phyloP scores from a whole-genome alignment of 1,140 invertebrate species.

The Aporrectodea caliginosa region DNA sequence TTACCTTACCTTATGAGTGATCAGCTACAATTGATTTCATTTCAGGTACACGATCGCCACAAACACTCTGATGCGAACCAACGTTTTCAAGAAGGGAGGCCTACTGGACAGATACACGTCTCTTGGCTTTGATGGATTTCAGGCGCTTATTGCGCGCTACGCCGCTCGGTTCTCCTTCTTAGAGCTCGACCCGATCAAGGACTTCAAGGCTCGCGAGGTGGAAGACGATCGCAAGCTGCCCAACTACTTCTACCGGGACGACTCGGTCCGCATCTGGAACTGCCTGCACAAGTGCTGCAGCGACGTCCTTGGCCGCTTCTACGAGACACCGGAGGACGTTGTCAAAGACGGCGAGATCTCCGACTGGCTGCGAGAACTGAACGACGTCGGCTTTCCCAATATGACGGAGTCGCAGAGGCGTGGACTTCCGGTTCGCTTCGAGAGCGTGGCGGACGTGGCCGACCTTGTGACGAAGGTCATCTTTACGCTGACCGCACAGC shows the following conservation, averaged over 20 bases:
- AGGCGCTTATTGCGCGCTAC: conserved; percentile 22
- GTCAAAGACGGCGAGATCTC: conserved; percentile 10
- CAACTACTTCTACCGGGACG: conserved; percentile 27
- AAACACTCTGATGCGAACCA: conserved; percentile 16
- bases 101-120: conserved; percentile 20
- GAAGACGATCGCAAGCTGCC: conserved; percentile 11
- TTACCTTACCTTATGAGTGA: too few relatives aligned
- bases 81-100: conserved; percentile 21
- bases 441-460: not conserved
- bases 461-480: conserved; percentile 17
- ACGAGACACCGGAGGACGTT: conserved; percentile 16
- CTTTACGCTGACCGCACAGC: conserved; percentile 13
- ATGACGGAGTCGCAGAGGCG: not conserved
- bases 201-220: conserved; percentile 6
- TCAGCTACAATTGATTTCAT: too few relatives aligned
- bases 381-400: conserved; percentile 14
- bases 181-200: not conserved
- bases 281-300: conserved; percentile 12
- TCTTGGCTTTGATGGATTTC: conserved; percentile 10
- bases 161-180: conserved; percentile 8
- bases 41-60: conserved; percentile 19
- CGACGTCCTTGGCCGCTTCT: conserved; percentile 12
- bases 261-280: not conserved
- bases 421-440: not conserved
- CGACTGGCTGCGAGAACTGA: conserved; percentile 20